Conservation (phyloP, 2,888 invertebrate species). For the Zhuqinia jingwanae region DNA sequence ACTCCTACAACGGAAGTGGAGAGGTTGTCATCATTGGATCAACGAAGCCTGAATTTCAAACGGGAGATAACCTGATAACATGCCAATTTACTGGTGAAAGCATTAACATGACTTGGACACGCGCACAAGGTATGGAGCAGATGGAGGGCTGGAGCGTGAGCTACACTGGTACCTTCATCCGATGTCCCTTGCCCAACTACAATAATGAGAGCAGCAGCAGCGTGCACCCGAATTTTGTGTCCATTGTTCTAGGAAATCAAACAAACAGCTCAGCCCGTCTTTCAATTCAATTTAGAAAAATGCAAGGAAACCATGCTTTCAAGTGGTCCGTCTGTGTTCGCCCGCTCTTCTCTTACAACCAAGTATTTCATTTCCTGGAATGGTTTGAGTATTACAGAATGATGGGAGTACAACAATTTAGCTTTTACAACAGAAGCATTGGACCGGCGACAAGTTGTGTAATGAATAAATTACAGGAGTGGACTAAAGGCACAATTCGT, state of each 20-base stretch:
- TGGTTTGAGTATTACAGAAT: slow-evolving; percentile 62
- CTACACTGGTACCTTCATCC: neutral
- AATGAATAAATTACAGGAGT: neutral
- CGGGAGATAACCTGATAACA: neutral
- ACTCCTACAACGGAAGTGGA: neutral
- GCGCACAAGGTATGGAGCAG: neutral
- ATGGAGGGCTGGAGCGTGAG: neutral
- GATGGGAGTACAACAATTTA: slow-evolving; percentile 63
- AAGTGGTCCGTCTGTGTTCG: slow-evolving; percentile 46
- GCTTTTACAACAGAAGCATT: slow-evolving; percentile 50
- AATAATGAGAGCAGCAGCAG: too few species aligned
- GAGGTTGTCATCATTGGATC: neutral
- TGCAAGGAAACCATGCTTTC: neutral
- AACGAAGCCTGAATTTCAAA: neutral
- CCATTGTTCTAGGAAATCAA: neutral
- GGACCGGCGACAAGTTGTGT: slow-evolving; percentile 39
- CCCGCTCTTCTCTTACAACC: slow-evolving; percentile 36
- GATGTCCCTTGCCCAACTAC: neutral
- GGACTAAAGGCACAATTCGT: neutral
- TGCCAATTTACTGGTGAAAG: neutral
- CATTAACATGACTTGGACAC: too few species aligned
- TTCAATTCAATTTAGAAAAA: neutral
- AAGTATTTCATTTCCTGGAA: slow-evolving; percentile 52
- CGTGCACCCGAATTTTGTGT: neutral
- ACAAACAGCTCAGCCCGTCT: neutral